Conservation (phyloP, 30 jellyfish, hydroid and myxozoan species). For the Aurelia aurita complex sp. Pacific region DNA sequence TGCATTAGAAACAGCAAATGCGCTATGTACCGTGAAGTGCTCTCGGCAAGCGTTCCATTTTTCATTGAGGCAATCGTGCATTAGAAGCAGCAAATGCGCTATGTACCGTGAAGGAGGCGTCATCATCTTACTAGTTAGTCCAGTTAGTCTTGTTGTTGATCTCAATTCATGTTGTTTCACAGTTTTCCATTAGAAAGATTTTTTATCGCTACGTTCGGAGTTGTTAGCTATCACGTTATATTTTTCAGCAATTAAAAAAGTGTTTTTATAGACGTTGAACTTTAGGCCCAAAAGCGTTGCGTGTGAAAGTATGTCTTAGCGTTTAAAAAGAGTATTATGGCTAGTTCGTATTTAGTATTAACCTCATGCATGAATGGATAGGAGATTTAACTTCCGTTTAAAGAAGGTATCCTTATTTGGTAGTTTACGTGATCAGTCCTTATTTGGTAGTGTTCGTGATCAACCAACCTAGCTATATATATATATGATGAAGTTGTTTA, state of each 20-base stretch:
- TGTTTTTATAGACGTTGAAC: constrained; percentile 50
- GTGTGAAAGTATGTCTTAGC: constrained; percentile 49
- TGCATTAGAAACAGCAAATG: no score
- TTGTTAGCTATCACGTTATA: constrained; percentile 36
- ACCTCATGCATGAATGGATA: neutral
- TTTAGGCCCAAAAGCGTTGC: constrained; percentile 61
- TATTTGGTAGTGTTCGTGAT: neutral
- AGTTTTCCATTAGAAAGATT: neutral
- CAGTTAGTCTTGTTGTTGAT: constrained; percentile 3
- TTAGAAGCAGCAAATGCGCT: no score
- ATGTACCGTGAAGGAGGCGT: no score
- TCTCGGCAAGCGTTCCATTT: no score
- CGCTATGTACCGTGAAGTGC: no score
- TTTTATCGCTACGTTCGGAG: constrained; percentile 4
- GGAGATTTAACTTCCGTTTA: constrained; percentile 38
- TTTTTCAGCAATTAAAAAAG: constrained; percentile 31
- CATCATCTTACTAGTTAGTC: neutral
- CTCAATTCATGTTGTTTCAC: constrained; percentile 2
- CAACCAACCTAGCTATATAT: no score
- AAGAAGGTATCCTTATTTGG: constrained; percentile 33
- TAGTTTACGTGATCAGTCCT: neutral
- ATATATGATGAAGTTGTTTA: neutral
- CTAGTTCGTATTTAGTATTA: constrained; percentile 33
- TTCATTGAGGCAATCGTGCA: no score
- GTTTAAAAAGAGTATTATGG: constrained; percentile 9